phyloP scores from a whole-genome alignment of 2,113 vertebrate genomes.

The Triplophysa rosa region DNA sequence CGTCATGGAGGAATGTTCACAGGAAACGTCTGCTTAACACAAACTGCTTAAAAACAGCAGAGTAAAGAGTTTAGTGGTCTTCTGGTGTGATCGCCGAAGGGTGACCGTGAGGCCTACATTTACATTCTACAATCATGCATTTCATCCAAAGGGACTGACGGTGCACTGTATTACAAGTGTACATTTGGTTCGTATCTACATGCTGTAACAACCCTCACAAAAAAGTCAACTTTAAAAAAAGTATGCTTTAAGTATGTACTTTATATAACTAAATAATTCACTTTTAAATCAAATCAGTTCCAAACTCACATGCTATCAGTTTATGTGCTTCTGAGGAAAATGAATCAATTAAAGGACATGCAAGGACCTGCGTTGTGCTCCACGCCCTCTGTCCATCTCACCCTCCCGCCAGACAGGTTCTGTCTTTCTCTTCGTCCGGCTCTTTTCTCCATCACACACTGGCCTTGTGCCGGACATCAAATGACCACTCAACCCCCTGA shows the following conservation, averaged over 20 bases:
- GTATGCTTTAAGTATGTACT: no score
- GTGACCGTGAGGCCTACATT: background rate
- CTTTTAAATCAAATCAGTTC: no score
- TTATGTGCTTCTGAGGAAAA: background rate
- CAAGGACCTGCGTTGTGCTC: conserved; percentile 21
- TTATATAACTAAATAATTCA: no score
- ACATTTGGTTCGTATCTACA: no score
- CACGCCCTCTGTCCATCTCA: conserved; percentile 39
- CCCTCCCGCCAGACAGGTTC: conserved; percentile 71
- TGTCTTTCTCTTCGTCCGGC: conserved; percentile 68
- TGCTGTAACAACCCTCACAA: no score
- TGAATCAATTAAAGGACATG: background rate
- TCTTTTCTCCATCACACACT: conserved; percentile 78
- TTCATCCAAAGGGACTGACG: no score
- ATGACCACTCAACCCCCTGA: conserved; percentile 94
- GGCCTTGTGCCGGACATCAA: conserved; percentile 88
- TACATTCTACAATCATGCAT: no score
- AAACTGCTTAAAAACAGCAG: background rate
- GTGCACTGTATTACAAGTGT: no score
- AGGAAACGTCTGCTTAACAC: background rate
- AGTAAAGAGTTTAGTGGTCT: background rate
- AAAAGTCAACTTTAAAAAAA: no score
- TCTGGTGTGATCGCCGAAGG: background rate
- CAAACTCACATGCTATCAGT: no score
- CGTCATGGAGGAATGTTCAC: conserved; percentile 10